phyloP scores from a whole-genome alignment of 2,888 invertebrate species.

The Lingula anatina region DNA sequence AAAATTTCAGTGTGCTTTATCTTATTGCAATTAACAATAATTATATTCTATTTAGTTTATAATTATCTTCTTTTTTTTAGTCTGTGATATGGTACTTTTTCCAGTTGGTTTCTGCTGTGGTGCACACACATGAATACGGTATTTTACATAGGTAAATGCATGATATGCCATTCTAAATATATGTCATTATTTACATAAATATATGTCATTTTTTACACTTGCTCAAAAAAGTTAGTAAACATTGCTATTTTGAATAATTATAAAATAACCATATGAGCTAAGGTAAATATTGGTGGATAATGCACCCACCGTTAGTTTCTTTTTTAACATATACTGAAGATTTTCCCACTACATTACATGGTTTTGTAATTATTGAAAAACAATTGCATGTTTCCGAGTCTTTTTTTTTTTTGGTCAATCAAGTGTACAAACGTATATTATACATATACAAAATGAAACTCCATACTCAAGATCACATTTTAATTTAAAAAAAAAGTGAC shows the following conservation, averaged over 20 bases:
- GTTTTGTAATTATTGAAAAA: not conserved
- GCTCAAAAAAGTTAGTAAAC: not conserved
- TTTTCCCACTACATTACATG: not conserved
- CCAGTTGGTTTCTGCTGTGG: constrained; percentile 43
- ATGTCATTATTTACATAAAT: no score
- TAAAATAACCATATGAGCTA: no score
- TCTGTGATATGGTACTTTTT: constrained; percentile 47
- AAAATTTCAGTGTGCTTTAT: not conserved
- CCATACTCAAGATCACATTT: no score
- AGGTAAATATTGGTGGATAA: not conserved
- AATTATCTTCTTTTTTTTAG: constrained; percentile 15
- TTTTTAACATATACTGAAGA: not conserved
- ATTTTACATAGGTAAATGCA: constrained; percentile 48
- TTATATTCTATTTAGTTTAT: not conserved
- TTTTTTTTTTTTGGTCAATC: no score
- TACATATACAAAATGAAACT: no score
- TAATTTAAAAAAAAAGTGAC: no score
- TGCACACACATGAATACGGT: constrained; percentile 45
- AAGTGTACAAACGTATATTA: no score
- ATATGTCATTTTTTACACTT: no score
- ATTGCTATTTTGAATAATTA: not conserved
- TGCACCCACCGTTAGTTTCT: not conserved
- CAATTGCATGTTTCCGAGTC: not conserved
- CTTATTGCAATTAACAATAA: not conserved
- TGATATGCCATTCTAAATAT: no score